Base-by-base conservation (phyloP, 2,113 vertebrate species). In the Sander lucioperca region DNA sequence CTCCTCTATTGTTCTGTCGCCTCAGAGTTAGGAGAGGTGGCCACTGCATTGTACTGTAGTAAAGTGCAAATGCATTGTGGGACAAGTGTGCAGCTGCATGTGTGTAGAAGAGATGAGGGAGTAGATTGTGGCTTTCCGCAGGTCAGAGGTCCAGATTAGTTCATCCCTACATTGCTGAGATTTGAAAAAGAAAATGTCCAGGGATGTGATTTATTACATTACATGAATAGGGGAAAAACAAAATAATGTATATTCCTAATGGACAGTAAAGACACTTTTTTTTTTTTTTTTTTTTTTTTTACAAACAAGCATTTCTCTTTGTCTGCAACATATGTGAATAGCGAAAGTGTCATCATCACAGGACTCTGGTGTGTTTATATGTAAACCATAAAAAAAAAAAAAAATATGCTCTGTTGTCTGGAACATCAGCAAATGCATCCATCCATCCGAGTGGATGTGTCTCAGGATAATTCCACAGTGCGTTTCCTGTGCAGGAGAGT, bases 371-470 rank as follows among this genome's bases (percentile, higher is more conserved):
- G 80, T 89, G 59, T 80, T 87, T 85, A 72, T 65, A 82, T 86
- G 72, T 75, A 81, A 79, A 79, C 30, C 62, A 71, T 77, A 70
- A 84, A 83, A 86, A 85, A 72, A 86, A 85, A 72, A 80, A 74
- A 79, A 73, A 88, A 70, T 88, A 90, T 91, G 78, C 74, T 82
- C 64, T 84, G 67, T 87, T 90, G 88, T 88, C 82, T 71, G 74
- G 80, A 90, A 88, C 82, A 90, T 88, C 82, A 93, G 88, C 80
- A 56, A 80, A 91, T 74, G 84, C 91, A 93, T 90, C 86, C 91
- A 90, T 92, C 86, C 89, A 86, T 90, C 85, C 25, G 84, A 92
- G 88, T 80, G 82, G 77, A 84, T 77, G 86, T 86, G 86, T 91
- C 88, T 88, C 86, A 87, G 91, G 88, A 94, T 85, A 86, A 74